phyloP scores from a whole-genome alignment of 2,113 vertebrate genomes.

The Bos javanicus region DNA sequence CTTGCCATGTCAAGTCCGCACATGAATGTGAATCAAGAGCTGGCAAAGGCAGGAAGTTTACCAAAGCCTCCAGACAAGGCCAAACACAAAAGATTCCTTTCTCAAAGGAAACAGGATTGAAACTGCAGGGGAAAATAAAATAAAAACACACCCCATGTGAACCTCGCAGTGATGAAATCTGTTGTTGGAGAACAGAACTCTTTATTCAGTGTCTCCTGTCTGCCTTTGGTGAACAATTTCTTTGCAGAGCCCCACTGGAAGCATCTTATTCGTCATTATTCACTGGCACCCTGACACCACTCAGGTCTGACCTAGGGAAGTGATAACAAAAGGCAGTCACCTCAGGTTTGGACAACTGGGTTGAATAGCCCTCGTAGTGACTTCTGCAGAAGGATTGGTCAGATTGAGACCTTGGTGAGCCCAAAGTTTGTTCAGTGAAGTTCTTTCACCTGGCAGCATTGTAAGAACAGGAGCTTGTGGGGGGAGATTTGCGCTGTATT shows the following conservation, averaged over 20 bases:
- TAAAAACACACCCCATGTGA: neutral
- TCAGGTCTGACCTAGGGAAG: neutral
- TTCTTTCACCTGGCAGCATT: neutral
- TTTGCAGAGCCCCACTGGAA: neutral
- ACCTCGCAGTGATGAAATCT: neutral
- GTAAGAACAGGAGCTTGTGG: neutral
- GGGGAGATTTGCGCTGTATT: neutral
- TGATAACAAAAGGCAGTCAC: neutral
- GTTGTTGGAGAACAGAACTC: neutral
- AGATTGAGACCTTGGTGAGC: neutral
- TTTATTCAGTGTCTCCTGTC: neutral
- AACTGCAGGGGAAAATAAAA: neutral
- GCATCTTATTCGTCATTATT: neutral
- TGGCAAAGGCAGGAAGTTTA: conserved; percentile 39
- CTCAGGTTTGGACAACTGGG: neutral
- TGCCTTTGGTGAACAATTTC: neutral
- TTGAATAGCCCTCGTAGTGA: neutral
- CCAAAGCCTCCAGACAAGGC: neutral
- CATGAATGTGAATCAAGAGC: neutral
- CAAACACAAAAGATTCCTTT: conserved; percentile 56
- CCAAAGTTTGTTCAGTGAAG: neutral
- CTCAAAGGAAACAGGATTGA: conserved; percentile 10
- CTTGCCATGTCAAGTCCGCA: neutral
- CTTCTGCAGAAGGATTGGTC: neutral
- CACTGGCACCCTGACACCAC: neutral